These are phyloP conservation scores for Podocnemis expansa DNA, from an alignment of 2,113 vertebrate species.

Conservation along the genomic window DNA sequence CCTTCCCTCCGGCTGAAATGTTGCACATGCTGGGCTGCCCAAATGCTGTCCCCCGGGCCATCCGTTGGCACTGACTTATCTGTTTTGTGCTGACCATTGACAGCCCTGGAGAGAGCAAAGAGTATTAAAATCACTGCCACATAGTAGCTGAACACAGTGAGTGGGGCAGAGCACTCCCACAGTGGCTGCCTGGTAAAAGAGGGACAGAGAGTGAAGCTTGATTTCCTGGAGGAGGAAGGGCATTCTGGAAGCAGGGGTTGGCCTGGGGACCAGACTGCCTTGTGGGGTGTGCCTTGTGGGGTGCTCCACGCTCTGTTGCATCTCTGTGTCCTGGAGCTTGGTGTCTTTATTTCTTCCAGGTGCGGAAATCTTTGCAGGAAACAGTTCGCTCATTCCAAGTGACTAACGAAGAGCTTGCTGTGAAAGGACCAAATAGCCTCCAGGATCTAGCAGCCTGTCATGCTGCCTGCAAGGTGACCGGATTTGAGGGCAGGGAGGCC, in stretches of 20 bases:
- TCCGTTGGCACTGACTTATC: no score
- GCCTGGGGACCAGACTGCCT: background rate
- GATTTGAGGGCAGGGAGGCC: background rate
- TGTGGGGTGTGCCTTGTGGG: no score
- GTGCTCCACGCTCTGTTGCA: background rate
- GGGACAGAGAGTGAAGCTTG: background rate
- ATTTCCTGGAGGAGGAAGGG: background rate
- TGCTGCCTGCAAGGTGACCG: constrained; percentile 84
- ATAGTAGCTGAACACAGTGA: no score
- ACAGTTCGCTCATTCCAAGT: constrained; percentile 89
- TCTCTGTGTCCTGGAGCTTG: background rate
- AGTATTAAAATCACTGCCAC: no score
- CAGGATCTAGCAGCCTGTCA: constrained; percentile 81
- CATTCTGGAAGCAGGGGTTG: background rate
- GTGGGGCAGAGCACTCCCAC: no score
- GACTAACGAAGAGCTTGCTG: constrained; percentile 89
- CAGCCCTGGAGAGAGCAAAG: no score
- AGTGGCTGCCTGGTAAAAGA: background rate
- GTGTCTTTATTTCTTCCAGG: constrained; percentile 64
- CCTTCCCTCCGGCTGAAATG: background rate
- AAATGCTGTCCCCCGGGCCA: no score
- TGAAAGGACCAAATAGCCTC: constrained; percentile 40
- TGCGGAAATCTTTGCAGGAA: constrained; percentile 87
- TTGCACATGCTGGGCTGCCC: background rate
- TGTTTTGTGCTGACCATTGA: no score